These are phyloP conservation scores for Maconellicoccus hirsutus DNA, from an alignment of 1,140 invertebrate species.

Conservation along the genomic window DNA sequence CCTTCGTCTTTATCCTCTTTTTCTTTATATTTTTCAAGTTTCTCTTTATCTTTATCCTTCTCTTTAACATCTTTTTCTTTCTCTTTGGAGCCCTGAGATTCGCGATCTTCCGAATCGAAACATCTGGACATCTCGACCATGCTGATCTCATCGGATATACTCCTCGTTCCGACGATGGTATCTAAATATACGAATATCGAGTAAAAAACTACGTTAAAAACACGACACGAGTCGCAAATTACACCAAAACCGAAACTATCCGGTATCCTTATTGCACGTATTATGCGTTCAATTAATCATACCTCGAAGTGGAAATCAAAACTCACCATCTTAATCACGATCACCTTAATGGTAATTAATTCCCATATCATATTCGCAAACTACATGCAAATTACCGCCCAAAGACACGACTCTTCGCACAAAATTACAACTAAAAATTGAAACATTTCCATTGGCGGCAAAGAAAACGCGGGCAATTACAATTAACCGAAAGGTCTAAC, in stretches of 20 bases:
- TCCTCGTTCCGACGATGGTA: conserved; percentile 50
- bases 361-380: too few species aligned
- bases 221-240: background rate
- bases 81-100: conserved; percentile 60
- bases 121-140: conserved; percentile 58
- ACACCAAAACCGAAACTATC: background rate
- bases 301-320: too few species aligned
- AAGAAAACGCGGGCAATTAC: background rate
- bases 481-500: background rate
- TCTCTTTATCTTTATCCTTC: background rate
- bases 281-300: background rate
- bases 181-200: background rate
- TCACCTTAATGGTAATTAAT: too few species aligned
- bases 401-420: background rate
- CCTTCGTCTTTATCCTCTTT: conserved; percentile 26
- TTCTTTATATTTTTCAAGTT: conserved; percentile 1
- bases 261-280: background rate
- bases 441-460: too few species aligned
- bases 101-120: conserved; percentile 45
- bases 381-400: background rate
- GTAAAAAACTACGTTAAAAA: conserved; percentile 20
- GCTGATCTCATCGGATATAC: conserved; percentile 76
- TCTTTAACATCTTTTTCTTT: conserved; percentile 49
- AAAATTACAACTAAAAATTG: too few species aligned
- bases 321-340: too few species aligned